Evolutionary conservation across 2,888 invertebrate species (phyloP), one percentile per base, ranked within the genome.

Genomic region (Chelonus formosanus): DNA sequence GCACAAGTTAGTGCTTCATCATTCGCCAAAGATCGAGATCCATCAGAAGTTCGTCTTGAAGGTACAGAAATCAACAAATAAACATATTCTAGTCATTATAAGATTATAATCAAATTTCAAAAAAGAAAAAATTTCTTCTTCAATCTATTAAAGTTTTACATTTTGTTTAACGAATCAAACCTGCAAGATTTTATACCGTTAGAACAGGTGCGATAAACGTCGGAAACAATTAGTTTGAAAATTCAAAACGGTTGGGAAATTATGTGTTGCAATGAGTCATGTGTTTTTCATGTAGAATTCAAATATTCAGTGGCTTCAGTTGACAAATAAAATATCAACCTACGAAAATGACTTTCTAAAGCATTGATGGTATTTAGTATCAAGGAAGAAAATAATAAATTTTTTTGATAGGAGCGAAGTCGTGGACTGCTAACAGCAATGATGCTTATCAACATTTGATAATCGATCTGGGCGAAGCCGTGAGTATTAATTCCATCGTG

Each of bases 391-490:
- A 80, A 80, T 82, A 80, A 81, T 75, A 78, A 80, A 80, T 79
- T 74, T 20, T 77, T 62, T 75, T 77, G 70, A 75, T 90, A 94
- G 94, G 92, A 89, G 89, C 89, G 84, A 93, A 92, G 88, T 95
- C 95, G 80, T 97, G 97, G 97, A 94, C 95, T 73, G 94, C 97
- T 63, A 90, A 90, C 80, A 91, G 90, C 85, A 94, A 92, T 81
- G 97, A 98, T 87, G 95, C 95, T 85, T 92, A 91, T 84, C 98
- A 98, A 86, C 92, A 92, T 85, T 88, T 98, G 76, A 91, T 93
- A 73, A 89, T 98, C 81, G 96, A 98, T 86, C 87, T 98, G 85
- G 94, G 94, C 68, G 87, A 89, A 77, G 90, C 93, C 74, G 94
- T 91, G 89, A 96, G 96, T 85, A 89, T 98, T 75, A 96, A 96